Percentiles rank a stretch among this genome's conserved stretches.
phyloP scores from a whole-genome alignment of 1,140 invertebrate species.

The Ganaspis sp. region DNA sequence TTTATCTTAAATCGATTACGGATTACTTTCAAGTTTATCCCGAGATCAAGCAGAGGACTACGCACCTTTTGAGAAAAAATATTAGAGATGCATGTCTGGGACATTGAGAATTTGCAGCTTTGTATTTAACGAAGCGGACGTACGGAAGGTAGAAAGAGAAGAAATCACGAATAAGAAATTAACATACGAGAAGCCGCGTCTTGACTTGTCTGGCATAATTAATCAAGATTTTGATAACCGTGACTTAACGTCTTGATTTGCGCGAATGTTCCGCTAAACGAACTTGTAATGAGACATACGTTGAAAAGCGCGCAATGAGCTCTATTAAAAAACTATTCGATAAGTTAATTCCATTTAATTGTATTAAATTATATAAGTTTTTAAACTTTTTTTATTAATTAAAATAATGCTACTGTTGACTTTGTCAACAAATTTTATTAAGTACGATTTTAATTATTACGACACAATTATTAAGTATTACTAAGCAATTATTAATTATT shows the following conservation, averaged over 20 bases:
- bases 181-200: conserved; percentile 29
- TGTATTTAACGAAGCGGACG: too few relatives aligned
- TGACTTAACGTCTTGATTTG: conserved; percentile 53
- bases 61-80: neutral
- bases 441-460: too few relatives aligned
- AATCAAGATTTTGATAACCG: conserved; percentile 56
- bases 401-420: too few relatives aligned
- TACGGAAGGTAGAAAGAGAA: conserved; percentile 25
- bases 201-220: conserved; percentile 47
- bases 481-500: too few relatives aligned
- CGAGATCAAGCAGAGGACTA: neutral
- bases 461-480: too few relatives aligned
- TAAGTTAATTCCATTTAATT: neutral
- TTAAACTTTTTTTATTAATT: neutral
- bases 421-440: too few relatives aligned
- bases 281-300: conserved; percentile 12
- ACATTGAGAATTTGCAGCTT: conserved; percentile 31
- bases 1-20: neutral
- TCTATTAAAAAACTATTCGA: neutral
- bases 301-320: neutral
- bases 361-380: neutral
- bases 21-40: too few relatives aligned
- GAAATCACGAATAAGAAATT: neutral
- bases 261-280: conserved; percentile 22
- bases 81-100: too few relatives aligned